Evolutionary conservation across 2,797 vertebrate genomes (phyloP).

Genomic region (Myotis pilosus): DNA sequence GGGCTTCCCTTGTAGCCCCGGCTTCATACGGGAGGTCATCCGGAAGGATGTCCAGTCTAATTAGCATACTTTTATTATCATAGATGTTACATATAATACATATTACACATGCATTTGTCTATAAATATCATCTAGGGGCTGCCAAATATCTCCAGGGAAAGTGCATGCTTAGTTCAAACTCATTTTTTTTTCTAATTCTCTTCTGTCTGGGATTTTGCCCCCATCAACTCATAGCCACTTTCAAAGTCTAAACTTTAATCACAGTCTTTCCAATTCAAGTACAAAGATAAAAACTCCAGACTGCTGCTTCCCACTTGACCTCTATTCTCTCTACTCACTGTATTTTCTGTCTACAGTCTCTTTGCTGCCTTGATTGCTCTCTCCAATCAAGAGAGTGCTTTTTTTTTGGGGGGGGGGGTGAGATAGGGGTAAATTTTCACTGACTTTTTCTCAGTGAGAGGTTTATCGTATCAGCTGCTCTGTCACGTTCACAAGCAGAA

Average conservation of each 20-base stretch:
- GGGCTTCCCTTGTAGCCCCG: too few relatives aligned
- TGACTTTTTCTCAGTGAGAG: neutral
- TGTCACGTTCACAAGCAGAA: neutral
- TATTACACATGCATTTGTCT: neutral
- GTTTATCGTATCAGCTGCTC: neutral
- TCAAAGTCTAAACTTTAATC: neutral
- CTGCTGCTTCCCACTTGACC: neutral
- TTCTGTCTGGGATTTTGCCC: neutral
- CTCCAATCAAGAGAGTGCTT: neutral
- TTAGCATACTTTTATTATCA: too few relatives aligned
- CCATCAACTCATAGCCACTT: neutral
- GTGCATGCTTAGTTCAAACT: neutral
- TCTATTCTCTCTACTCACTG: neutral
- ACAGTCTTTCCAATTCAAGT: neutral
- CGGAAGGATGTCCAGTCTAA: too few relatives aligned
- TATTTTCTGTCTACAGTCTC: neutral
- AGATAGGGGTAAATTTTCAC: neutral
- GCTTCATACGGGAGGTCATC: too few relatives aligned
- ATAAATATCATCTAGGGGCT: neutral
- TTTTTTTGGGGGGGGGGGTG: fast-evolving
- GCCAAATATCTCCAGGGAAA: neutral
- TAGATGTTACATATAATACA: neutral
- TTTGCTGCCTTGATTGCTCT: neutral
- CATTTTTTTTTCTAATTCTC: neutral
- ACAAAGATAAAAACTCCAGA: neutral